Conservation (phyloP, 2,797 vertebrate species). For the Oreonectes daqikongensis region DNA sequence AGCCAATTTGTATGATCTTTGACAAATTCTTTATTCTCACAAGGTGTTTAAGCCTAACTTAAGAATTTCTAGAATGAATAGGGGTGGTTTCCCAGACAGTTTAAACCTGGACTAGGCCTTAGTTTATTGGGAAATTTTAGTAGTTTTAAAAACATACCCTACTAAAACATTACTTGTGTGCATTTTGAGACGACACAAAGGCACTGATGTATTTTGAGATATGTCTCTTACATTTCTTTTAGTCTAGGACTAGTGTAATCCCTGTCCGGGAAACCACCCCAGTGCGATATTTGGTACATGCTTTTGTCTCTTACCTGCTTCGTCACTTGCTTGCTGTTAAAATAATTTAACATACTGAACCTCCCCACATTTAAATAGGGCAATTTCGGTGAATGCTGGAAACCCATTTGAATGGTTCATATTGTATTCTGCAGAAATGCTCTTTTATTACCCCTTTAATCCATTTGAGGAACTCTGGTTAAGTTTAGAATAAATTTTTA, state of each 20-base stretch:
- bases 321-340: conserved; percentile 44
- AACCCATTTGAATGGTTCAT: conserved; percentile 32
- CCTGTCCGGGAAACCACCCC: too few species aligned
- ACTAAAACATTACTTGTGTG: too few species aligned
- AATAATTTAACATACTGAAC: conserved; percentile 47
- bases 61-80: too few species aligned
- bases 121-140: too few species aligned
- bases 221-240: too few species aligned
- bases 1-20: not conserved
- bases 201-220: too few species aligned
- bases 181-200: too few species aligned
- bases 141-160: too few species aligned
- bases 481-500: conserved; percentile 27
- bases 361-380: conserved; percentile 39
- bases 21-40: not conserved
- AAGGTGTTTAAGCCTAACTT: not conserved
- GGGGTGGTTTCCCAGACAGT: too few species aligned
- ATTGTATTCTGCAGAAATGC: conserved; percentile 23
- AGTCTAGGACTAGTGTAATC: too few species aligned
- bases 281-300: conserved; percentile 20
- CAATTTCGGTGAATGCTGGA: conserved; percentile 39
- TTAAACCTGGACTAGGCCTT: too few species aligned
- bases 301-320: not conserved
- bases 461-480: conserved; percentile 5
- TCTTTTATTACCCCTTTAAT: conserved; percentile 2